phyloP scores from a whole-genome alignment of 2,888 invertebrate species.

The Drosophila prostipennis region DNA sequence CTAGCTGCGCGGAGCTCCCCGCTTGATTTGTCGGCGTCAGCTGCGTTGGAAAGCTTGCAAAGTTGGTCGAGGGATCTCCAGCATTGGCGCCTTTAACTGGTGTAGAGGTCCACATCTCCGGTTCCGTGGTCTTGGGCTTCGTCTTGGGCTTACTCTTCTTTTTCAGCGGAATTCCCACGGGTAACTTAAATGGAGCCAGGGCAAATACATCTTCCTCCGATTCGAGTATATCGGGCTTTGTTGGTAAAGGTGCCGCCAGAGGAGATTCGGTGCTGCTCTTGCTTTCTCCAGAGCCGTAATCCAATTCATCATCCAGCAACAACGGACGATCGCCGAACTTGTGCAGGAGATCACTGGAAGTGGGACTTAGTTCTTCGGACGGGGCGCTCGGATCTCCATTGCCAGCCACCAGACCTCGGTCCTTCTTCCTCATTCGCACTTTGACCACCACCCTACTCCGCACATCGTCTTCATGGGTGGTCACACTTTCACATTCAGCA shows the following conservation, averaged over 20 bases:
- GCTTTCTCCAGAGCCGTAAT: slow-evolving; percentile 86
- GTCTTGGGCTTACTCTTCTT: slow-evolving; percentile 55
- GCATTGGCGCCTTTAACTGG: slow-evolving; percentile 70
- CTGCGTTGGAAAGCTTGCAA: slow-evolving; percentile 57
- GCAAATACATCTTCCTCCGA: slow-evolving; percentile 88
- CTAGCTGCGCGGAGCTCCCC: slow-evolving; percentile 59
- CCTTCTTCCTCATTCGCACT: slow-evolving; percentile 85
- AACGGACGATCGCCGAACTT: slow-evolving; percentile 91
- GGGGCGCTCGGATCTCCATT: slow-evolving; percentile 33
- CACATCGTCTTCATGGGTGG: slow-evolving; percentile 87
- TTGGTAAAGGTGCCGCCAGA: slow-evolving; percentile 23
- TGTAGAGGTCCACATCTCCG: slow-evolving; percentile 83
- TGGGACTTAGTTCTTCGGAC: slow-evolving; percentile 84
- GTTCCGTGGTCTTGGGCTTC: slow-evolving; percentile 48
- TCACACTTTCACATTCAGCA: slow-evolving; percentile 89
- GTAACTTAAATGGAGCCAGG: slow-evolving; percentile 87
- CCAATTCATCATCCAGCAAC: slow-evolving; percentile 91
- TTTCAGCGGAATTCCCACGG: slow-evolving; percentile 75
- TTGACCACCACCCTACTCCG: slow-evolving; percentile 85
- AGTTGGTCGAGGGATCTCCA: slow-evolving; percentile 41
- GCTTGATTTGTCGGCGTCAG: slow-evolving; percentile 35
- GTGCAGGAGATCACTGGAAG: slow-evolving; percentile 87
- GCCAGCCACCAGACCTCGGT: slow-evolving; percentile 73
- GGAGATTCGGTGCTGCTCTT: slow-evolving; percentile 78
- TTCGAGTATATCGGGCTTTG: not conserved